A percentile compares a stretch with the other conserved stretches of the same genome.
Conservation (phyloP, 2,113 vertebrate genomes). For the Pluvialis apricaria region DNA sequence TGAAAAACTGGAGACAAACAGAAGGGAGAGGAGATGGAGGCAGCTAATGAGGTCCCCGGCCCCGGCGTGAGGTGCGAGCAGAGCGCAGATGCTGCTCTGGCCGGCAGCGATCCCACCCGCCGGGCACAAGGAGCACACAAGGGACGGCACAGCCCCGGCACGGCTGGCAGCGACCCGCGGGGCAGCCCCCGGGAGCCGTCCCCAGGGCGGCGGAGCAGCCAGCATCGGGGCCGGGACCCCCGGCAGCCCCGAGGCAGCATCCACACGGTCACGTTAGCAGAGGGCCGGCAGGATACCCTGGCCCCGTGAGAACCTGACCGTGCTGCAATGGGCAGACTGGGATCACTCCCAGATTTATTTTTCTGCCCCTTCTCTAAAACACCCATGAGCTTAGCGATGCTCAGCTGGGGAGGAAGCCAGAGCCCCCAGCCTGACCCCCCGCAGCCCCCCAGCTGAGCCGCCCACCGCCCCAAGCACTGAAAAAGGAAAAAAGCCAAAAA, state of each 20-base stretch:
- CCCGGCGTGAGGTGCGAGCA: fast-evolving
- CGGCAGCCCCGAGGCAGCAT: background rate
- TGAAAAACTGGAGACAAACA: background rate
- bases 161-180: fast-evolving
- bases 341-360: background rate
- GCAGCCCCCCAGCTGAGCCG: background rate
- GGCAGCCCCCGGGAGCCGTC: background rate
- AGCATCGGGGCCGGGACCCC: background rate
- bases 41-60: constrained; percentile 10
- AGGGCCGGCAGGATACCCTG: background rate
- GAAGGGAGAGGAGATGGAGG: background rate
- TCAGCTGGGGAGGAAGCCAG: fast-evolving
- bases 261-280: background rate
- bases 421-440: background rate
- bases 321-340: background rate
- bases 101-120: background rate
- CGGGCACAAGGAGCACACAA: background rate
- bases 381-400: background rate
- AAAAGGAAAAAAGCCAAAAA: background rate
- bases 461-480: background rate
- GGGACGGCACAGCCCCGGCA: background rate
- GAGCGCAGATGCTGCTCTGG: background rate
- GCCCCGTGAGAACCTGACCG: background rate
- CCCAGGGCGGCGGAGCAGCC: background rate
- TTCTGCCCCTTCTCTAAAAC: background rate